phyloP scores from a whole-genome alignment of 2,888 invertebrate species.

The Erebia epiphron region DNA sequence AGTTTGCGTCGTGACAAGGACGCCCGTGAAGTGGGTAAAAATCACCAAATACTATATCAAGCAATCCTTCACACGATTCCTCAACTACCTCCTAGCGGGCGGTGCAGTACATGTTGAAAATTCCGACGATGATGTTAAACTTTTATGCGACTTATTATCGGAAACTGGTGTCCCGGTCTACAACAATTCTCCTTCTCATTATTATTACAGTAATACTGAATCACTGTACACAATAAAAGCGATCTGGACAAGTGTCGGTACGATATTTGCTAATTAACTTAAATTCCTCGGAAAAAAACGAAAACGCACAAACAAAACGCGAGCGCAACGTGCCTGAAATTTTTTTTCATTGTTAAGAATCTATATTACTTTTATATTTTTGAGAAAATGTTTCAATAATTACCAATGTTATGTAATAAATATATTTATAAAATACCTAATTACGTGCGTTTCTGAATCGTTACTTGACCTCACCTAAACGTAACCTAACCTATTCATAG shows the following conservation, averaged over 20 bases:
- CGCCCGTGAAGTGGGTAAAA: neutral
- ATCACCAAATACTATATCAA: neutral
- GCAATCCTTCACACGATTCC: neutral
- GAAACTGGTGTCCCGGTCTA: neutral
- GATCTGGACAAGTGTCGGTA: conserved; percentile 52
- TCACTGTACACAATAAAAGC: conserved; percentile 40
- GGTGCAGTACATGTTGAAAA: neutral
- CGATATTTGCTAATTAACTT: conserved; percentile 53
- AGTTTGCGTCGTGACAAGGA: neutral
- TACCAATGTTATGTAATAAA: no score
- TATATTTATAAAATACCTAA: no score
- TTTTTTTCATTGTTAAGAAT: neutral
- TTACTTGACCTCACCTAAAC: no score
- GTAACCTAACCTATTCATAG: no score
- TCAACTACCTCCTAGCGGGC: conserved; percentile 5
- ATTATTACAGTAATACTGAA: no score
- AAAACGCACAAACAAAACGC: neutral
- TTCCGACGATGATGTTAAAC: neutral
- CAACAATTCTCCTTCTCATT: no score
- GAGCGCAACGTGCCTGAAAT: neutral
- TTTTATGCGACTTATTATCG: neutral
- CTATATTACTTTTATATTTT: neutral
- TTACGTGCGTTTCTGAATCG: no score
- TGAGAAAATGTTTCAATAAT: neutral
- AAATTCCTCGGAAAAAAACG: neutral